Conservation (phyloP, 1,140 invertebrate genomes). For the Zaprionus inermis region DNA sequence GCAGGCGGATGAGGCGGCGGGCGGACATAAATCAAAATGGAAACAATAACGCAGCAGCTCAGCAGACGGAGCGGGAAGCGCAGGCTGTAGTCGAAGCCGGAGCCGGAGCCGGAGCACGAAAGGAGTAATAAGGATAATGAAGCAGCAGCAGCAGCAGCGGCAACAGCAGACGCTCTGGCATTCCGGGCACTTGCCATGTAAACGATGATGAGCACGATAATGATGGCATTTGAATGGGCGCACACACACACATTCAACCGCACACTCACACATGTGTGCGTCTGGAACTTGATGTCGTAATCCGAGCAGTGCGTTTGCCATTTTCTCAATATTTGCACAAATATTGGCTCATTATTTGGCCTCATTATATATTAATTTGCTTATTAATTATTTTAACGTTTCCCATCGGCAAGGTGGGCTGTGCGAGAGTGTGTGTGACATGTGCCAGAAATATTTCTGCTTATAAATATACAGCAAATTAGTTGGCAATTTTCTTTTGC, state of each 20-base stretch:
- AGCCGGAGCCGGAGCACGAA: slow-evolving; percentile 44
- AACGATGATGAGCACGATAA: slow-evolving; percentile 79
- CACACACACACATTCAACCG: slow-evolving; percentile 23
- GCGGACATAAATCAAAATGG: slow-evolving; percentile 80
- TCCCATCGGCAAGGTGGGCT: slow-evolving; percentile 19
- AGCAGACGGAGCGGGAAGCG: slow-evolving; percentile 9
- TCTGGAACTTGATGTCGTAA: slow-evolving; percentile 44
- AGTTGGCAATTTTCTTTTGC: slow-evolving; percentile 22
- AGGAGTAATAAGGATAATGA: slow-evolving; percentile 83
- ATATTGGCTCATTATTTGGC: slow-evolving; percentile 76
- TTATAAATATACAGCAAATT: slow-evolving; percentile 52
- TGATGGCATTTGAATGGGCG: slow-evolving; percentile 75
- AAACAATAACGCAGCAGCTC: slow-evolving; percentile 73
- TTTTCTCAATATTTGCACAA: slow-evolving; percentile 65
- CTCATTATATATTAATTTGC: slow-evolving; percentile 73
- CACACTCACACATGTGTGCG: slow-evolving; percentile 11
- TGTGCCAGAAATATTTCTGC: slow-evolving; percentile 5
- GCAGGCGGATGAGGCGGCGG: slow-evolving; percentile 11
- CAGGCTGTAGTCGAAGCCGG: slow-evolving; percentile 24
- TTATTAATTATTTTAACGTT: slow-evolving; percentile 65
- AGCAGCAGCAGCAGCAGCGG: slow-evolving; percentile 57
- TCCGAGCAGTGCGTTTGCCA: slow-evolving; percentile 42
- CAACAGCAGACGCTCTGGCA: slow-evolving; percentile 61
- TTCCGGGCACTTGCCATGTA: slow-evolving; percentile 68
- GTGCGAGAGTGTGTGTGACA: slow-evolving; percentile 33